Conservation (phyloP, 2,113 vertebrate species). For the Hippocampus barbouri region DNA sequence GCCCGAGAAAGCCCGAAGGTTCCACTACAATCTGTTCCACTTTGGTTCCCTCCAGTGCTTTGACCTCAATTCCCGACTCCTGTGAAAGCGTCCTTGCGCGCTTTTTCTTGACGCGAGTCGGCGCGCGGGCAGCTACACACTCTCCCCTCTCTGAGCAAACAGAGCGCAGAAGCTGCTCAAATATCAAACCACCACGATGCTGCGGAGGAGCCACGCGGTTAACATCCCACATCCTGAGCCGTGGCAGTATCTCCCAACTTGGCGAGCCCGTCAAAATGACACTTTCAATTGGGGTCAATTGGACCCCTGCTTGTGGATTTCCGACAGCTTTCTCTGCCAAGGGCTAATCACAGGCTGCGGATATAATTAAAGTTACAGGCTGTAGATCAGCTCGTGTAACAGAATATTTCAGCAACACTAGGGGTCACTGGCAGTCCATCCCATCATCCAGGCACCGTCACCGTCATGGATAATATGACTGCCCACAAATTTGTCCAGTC, state of each 20-base stretch:
- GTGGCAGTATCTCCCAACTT: conserved; percentile 53
- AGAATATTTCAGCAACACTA: conserved; percentile 63
- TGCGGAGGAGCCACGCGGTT: conserved; percentile 44
- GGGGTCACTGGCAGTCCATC: conserved; percentile 73
- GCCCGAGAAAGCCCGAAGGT: conserved; percentile 66
- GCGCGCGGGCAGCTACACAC: conserved; percentile 35
- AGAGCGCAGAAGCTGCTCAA: conserved; percentile 34
- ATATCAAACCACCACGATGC: conserved; percentile 51
- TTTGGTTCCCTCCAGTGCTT: conserved; percentile 61
- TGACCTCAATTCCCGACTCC: conserved; percentile 71
- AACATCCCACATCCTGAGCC: conserved; percentile 46
- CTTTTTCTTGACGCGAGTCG: conserved; percentile 51
- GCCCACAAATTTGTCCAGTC: background rate
- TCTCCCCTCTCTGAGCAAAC: conserved; percentile 24
- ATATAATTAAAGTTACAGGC: conserved; percentile 67
- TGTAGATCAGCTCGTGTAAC: conserved; percentile 40
- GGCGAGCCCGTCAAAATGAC: conserved; percentile 67
- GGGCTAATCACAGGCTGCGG: conserved; percentile 60
- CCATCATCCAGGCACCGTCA: conserved; percentile 35
- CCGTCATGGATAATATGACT: conserved; percentile 11
- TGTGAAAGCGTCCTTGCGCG: conserved; percentile 62
- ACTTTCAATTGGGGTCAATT: conserved; percentile 78
- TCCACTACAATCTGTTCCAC: conserved; percentile 72
- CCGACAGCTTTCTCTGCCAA: conserved; percentile 60
- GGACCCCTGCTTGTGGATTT: conserved; percentile 70